Percentiles rank a stretch among this genome's conserved stretches.
Evolutionary conservation across 1,140 invertebrate species (phyloP).

Genomic region (Drosophila takahashii): DNA sequence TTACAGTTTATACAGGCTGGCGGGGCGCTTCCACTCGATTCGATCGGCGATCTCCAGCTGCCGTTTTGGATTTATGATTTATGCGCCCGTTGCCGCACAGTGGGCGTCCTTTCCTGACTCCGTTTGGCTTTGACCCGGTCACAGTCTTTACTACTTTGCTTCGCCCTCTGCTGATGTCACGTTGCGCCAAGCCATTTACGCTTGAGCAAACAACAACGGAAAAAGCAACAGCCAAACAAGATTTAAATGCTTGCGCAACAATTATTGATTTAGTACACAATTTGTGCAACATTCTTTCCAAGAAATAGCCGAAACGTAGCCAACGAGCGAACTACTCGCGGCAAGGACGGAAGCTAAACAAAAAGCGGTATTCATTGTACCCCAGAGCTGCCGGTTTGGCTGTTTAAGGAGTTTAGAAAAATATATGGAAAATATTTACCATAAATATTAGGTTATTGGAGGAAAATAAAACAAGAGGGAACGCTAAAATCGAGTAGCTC

Average conservation of each 20-base stretch:
- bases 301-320: conserved; percentile 50
- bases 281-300: conserved; percentile 64
- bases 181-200: conserved; percentile 49
- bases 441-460: not conserved
- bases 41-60: conserved; percentile 61
- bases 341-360: conserved; percentile 57
- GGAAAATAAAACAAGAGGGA: no score
- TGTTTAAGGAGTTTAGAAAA: not conserved
- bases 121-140: conserved; percentile 63
- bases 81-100: conserved; percentile 59
- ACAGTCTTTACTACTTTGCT: conserved; percentile 23
- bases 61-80: conserved; percentile 75
- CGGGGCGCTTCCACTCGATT: conserved; percentile 39
- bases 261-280: conserved; percentile 72
- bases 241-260: conserved; percentile 71
- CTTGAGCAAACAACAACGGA: conserved; percentile 45
- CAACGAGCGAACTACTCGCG: no score
- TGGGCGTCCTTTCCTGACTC: conserved; percentile 44
- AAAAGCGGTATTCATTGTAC: conserved; percentile 48
- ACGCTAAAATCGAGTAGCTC: no score
- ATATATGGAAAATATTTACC: not conserved
- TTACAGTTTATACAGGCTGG: conserved; percentile 22
- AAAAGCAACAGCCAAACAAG: conserved; percentile 12
- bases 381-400: not conserved
- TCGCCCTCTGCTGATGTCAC: conserved; percentile 47